phyloP scores from a whole-genome alignment of 2,113 vertebrate genomes.

The Accipiter cooperii region DNA sequence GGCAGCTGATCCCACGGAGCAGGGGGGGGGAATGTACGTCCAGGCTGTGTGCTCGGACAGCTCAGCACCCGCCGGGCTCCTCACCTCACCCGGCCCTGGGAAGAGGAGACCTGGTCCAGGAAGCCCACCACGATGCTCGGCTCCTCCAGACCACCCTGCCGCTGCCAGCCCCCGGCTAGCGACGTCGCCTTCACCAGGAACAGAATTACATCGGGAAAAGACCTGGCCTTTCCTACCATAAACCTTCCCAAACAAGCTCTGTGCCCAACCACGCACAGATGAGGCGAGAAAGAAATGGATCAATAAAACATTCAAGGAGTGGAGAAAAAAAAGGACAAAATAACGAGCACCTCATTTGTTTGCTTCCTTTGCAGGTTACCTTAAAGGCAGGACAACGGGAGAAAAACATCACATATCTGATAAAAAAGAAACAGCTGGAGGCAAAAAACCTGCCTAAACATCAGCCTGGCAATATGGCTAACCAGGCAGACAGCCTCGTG shows the following conservation, averaged over 20 bases:
- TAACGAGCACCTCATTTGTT: background rate
- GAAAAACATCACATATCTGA: background rate
- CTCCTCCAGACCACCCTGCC: background rate
- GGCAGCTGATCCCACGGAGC: rapidly evolving
- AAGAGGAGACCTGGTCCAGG: background rate
- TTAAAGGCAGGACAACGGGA: background rate
- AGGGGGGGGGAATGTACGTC: no score
- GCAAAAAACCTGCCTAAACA: background rate
- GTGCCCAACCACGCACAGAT: background rate
- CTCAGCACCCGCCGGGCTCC: background rate
- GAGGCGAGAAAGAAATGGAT: background rate
- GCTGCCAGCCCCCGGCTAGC: rapidly evolving
- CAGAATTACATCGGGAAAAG: background rate
- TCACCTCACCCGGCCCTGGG: background rate
- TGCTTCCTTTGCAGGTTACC: background rate
- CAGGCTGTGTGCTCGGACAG: background rate
- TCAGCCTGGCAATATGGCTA: background rate
- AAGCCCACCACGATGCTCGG: background rate
- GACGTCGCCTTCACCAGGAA: background rate
- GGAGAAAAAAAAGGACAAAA: background rate
- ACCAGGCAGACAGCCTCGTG: background rate
- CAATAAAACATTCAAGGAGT: background rate
- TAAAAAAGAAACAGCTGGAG: background rate
- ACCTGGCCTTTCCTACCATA: background rate
- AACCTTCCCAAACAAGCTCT: background rate